Conservation (phyloP, 2,888 invertebrate genomes). For the Scelioninae gen. 2 region DNA sequence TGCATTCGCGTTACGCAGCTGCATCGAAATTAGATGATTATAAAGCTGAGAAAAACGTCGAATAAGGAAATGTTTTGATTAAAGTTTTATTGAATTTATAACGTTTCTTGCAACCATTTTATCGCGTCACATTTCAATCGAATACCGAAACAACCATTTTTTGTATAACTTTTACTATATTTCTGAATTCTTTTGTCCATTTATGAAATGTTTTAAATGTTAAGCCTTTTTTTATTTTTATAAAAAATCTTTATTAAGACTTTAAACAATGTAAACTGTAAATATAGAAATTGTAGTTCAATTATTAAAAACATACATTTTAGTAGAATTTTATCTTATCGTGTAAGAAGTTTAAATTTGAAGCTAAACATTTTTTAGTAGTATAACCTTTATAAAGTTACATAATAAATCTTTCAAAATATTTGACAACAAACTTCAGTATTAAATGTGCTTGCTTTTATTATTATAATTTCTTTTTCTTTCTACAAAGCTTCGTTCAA, state of each 20-base stretch:
- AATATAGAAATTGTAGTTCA: slow-evolving; percentile 14
- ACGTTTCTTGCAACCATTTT: background rate
- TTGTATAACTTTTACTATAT: too few species aligned
- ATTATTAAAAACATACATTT: background rate
- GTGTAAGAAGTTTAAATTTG: background rate
- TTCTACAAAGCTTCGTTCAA: background rate
- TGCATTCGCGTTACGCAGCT: too few species aligned
- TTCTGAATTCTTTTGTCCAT: too few species aligned
- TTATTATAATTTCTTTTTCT: too few species aligned
- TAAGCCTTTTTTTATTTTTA: too few species aligned
- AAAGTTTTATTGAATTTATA: background rate
- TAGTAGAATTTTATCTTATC: slow-evolving; percentile 3
- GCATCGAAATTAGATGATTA: too few species aligned
- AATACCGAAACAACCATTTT: too few species aligned
- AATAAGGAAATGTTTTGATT: too few species aligned
- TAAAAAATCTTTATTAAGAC: background rate
- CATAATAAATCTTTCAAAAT: slow-evolving; percentile 5
- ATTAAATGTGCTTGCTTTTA: too few species aligned
- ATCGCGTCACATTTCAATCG: too few species aligned
- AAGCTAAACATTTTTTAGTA: background rate
- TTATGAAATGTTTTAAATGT: too few species aligned
- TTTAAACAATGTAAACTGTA: background rate
- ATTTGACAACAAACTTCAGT: slow-evolving; percentile 38
- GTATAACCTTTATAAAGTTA: background rate
- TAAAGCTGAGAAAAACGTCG: too few species aligned